Evolutionary conservation across 2,888 invertebrate species (phyloP), one percentile per base, ranked within the genome.

Genomic region (Acanthoscelides obtectus): DNA sequence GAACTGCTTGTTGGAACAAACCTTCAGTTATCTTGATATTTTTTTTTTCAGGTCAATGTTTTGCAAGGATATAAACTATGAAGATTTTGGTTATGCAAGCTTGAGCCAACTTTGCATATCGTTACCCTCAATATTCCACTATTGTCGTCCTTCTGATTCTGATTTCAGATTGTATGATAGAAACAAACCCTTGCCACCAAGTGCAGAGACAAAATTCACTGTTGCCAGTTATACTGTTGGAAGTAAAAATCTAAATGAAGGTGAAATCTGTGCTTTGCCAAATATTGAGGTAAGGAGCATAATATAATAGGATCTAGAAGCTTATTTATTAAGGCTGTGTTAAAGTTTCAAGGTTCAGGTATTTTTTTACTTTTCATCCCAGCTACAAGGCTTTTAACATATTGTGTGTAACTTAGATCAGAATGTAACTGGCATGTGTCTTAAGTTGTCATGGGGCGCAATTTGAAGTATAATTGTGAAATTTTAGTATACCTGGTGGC

Each of bases 81-180:
- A 73, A 19, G 78, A 81, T 12, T 82, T 81, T 68, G 83, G 83
- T 3, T 85, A 81, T 69, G 72, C 75, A 45, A 81, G 78, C 21
- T 72, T 85, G 20, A 81, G 82, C 21, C 78, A 82, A 25, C 79
- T 86, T 79, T 83, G 84, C 69, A 72, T 79, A 20, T 79, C 78
- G 72, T 74, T 84, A 20, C 75, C 79, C 8, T 73, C 81, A 19
- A 79, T 83, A 67, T 85, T 85, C 74, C 79, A 82, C 70, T 83
- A 79, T 69, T 72, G 78, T 12, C 77, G 80, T 27, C 80, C 81
- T 0, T 78, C 81, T 6, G 73, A 71, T 2, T 82, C 80, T n/a
- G 84, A 85, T 76, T 83, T 79, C 76, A 83, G 81, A 71, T 72
- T 86, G 63, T 86, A 79, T 73, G 83, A 84, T 76, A 77, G 76